Conservation (phyloP, 2,797 vertebrate species). For the Periophthalmus magnuspinnatus region DNA sequence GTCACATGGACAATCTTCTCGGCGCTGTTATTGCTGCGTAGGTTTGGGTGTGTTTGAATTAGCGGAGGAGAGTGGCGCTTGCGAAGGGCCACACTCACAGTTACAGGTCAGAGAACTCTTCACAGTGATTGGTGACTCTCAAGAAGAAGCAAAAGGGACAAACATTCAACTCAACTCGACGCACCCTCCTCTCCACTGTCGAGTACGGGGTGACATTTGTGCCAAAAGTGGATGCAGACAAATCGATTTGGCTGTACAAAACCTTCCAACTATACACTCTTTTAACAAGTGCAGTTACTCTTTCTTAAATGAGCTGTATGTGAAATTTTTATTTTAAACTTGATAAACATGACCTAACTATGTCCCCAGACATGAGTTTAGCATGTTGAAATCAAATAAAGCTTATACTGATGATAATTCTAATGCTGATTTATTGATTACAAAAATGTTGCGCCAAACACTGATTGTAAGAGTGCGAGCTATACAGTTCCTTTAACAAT, state of each 20-base stretch:
- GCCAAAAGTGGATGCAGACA: background rate
- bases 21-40: constrained; percentile 73
- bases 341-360: too few relatives aligned
- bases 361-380: too few relatives aligned
- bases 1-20: constrained; percentile 35
- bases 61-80: constrained; percentile 24
- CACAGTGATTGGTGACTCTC: constrained; percentile 79
- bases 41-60: constrained; percentile 43
- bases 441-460: too few relatives aligned
- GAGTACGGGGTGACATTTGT: background rate
- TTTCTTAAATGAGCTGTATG: too few relatives aligned
- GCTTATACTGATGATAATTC: too few relatives aligned
- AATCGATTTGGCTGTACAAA: background rate
- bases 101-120: constrained; percentile 76
- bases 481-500: too few relatives aligned
- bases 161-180: constrained; percentile 71
- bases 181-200: constrained; percentile 32
- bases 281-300: too few relatives aligned
- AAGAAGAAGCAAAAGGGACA: constrained; percentile 61
- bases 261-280: background rate
- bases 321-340: too few relatives aligned
- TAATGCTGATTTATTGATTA: too few relatives aligned
- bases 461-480: too few relatives aligned
- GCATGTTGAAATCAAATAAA: too few relatives aligned
- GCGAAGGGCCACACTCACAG: constrained; percentile 71